Base-by-base conservation (phyloP, 2,888 invertebrate species). In the Autographa gamma region DNA sequence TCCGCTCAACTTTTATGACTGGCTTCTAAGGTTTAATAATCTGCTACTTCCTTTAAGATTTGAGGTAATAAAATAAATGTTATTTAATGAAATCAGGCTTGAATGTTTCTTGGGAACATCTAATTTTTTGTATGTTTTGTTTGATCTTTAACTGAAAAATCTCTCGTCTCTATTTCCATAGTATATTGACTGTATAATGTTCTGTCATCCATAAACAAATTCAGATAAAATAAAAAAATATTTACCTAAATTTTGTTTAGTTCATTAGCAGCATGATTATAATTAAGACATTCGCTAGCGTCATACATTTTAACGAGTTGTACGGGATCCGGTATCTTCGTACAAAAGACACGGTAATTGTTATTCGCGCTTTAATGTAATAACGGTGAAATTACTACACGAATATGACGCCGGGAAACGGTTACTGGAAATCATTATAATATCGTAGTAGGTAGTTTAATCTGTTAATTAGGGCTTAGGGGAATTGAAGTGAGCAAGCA, bases 201-300 rank as follows among this genome's bases (percentile, higher is more conserved):
- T 13, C 8, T 43, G 16, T 43, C n/a, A 48, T 48, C n/a, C n/a
- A 48, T 48, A 48, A 48, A 5, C 7, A 48, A 48, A 16, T 16
- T 48, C n/a, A 0, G 3, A 16, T 0, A 2, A 2, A 48, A n/a
- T n/a, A 6, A 11, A 38, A 48, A n/a, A 48, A 48, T 48, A 48
- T 48, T 48, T 16, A 48, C 48, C n/a, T 48, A 7, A 38, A 11
- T 38, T 38, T n/a, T n/a, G 48, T 48, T n/a, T 48, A 48, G n/a
- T 48, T 48, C 48, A 48, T 48, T 48, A 48, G 48, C 48, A 48
- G n/a, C 48, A n/a, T n/a, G 56, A 75, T 79, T 71, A 56, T 71
- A 79, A 80, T 73, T 67, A 80, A 59, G 48, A 65, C 69, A 60
- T 54, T 66, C 60, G 76, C 69, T 69, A 72, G 25, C 60, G 56